Evolutionary conservation across 2,888 invertebrate genomes (phyloP).

Genomic region (Heliconius charithonia): DNA sequence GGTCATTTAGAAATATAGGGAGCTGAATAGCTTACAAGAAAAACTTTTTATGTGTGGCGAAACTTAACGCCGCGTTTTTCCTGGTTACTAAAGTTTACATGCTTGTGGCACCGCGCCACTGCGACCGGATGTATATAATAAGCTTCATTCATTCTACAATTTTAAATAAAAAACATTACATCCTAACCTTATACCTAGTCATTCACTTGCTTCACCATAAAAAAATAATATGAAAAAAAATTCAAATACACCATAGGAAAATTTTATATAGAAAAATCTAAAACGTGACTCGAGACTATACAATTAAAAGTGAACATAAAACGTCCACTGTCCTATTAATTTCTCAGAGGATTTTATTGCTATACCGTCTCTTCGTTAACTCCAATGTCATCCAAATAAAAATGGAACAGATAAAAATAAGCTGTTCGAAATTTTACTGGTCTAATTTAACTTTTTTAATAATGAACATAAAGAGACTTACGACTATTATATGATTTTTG

Average conservation of each 20-base stretch:
- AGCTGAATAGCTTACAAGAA: no score
- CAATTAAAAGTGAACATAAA: constrained; percentile 48
- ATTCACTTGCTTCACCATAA: not conserved
- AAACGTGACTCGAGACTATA: constrained; percentile 42
- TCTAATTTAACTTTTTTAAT: constrained; percentile 10
- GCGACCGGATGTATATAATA: no score
- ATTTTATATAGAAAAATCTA: constrained; percentile 10
- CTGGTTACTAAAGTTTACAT: no score
- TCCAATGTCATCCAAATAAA: constrained; percentile 10
- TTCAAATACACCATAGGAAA: not conserved
- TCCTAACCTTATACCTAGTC: not conserved
- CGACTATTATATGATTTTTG: not conserved
- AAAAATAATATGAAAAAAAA: not conserved
- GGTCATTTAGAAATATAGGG: no score
- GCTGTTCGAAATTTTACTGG: constrained; percentile 14
- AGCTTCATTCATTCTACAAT: not conserved
- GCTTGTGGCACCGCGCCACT: no score
- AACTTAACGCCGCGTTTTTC: no score
- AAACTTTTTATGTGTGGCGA: no score
- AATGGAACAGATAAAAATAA: constrained; percentile 13
- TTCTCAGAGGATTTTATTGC: constrained; percentile 23
- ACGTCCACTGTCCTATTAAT: constrained; percentile 44
- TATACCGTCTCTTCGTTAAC: constrained; percentile 20
- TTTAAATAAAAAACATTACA: not conserved
- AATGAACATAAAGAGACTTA: not conserved